Conservation (phyloP, 2,797 vertebrate species). For the Petrocephalus schoutedeni region DNA sequence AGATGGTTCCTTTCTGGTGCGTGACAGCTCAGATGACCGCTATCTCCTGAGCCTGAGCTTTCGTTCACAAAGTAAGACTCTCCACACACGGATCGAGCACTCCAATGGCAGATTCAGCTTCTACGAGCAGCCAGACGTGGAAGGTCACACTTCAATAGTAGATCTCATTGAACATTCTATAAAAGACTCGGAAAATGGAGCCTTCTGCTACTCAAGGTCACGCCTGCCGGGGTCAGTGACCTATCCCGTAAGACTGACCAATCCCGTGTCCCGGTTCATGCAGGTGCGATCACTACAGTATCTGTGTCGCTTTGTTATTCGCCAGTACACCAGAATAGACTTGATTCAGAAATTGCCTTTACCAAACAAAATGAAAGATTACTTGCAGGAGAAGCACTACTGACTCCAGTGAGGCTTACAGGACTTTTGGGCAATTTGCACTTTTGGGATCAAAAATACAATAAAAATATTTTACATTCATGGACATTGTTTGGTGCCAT, state of each 20-base stretch:
- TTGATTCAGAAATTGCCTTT: slow-evolving; percentile 79
- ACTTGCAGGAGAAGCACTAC: slow-evolving; percentile 82
- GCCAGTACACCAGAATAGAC: slow-evolving; percentile 77
- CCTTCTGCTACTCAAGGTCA: slow-evolving; percentile 74
- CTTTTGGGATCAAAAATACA: slow-evolving; percentile 66
- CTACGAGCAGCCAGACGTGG: slow-evolving; percentile 76
- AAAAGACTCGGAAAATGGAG: slow-evolving; percentile 77
- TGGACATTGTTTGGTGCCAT: slow-evolving; percentile 67
- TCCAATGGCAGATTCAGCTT: slow-evolving; percentile 78
- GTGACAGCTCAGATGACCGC: slow-evolving; percentile 75
- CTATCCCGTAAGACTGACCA: slow-evolving; percentile 72
- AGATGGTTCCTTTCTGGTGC: slow-evolving; percentile 72
- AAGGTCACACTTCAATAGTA: slow-evolving; percentile 75
- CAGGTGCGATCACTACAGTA: slow-evolving; percentile 76
- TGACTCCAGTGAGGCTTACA: slow-evolving; percentile 55
- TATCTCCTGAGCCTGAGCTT: slow-evolving; percentile 77
- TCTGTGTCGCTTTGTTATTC: slow-evolving; percentile 75
- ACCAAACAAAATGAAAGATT: slow-evolving; percentile 84
- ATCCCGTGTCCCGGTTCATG: slow-evolving; percentile 74
- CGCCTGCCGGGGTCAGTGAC: slow-evolving; percentile 73
- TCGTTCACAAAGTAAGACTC: slow-evolving; percentile 74
- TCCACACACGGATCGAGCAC: slow-evolving; percentile 76
- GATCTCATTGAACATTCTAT: slow-evolving; percentile 76
- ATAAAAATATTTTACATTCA: slow-evolving; percentile 69
- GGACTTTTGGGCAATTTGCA: slow-evolving; percentile 56